phyloP scores from a whole-genome alignment of 2,113 vertebrate species.

The Meriones unguiculatus region DNA sequence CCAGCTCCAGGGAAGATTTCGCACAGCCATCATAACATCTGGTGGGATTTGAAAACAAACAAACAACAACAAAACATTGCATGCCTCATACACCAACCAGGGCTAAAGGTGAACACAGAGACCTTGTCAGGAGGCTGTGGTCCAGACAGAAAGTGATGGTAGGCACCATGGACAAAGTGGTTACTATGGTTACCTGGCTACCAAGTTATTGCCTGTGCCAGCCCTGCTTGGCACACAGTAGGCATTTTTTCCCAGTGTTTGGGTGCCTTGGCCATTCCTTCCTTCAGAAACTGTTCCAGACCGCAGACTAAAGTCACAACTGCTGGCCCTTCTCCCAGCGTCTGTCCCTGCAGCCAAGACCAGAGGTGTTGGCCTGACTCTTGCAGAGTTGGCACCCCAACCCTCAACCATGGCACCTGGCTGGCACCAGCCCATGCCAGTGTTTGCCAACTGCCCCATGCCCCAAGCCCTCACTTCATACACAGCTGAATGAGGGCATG shows the following conservation, averaged over 20 bases:
- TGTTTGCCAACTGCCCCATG: background rate
- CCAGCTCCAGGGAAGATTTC: background rate
- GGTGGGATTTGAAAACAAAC: background rate
- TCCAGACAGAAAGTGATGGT: background rate
- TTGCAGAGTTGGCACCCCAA: rapidly evolving
- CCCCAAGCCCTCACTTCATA: rapidly evolving
- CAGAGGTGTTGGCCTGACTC: background rate
- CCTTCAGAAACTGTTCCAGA: background rate
- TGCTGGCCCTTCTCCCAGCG: background rate
- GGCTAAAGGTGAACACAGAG: background rate
- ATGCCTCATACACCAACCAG: too few relatives aligned
- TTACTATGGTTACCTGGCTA: rapidly evolving
- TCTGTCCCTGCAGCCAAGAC: background rate
- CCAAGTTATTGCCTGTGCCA: background rate
- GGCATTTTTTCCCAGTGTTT: background rate
- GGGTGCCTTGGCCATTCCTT: background rate
- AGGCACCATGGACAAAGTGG: too few relatives aligned
- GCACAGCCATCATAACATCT: too few relatives aligned
- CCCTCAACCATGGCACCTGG: background rate
- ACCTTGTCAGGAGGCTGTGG: background rate
- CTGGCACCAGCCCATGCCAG: background rate
- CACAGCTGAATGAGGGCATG: background rate
- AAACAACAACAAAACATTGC: background rate
- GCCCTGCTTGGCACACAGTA: background rate
- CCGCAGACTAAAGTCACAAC: background rate